Base-by-base conservation (phyloP, 2,113 vertebrate species). In the Thryonomys swinderianus region DNA sequence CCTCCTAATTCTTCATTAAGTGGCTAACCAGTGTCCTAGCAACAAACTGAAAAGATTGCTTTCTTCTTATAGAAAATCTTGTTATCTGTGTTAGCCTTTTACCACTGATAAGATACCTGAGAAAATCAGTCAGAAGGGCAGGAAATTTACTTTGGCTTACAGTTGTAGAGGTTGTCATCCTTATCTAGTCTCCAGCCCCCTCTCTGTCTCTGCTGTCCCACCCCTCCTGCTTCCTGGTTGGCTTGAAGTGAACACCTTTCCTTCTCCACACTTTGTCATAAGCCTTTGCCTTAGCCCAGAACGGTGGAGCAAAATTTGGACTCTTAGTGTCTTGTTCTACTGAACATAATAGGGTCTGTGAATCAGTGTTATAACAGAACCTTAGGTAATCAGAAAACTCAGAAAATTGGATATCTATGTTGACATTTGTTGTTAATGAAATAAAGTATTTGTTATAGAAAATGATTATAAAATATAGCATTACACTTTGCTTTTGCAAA, bases 351-450 rank as follows among this genome's bases (percentile, higher is more conserved):
- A 48, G 67, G 67, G 3, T 37, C 7, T 87, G 5, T 67, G 69
- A 37, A 16, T 62, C 37, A 55, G 10, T 85, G 40, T 17, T 32
- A 1, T 48, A 67, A 40, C 88, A 73, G 76, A 92, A 73, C 71
- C 66, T 62, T 67, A 79, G 73, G 78, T 93, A 90, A 88, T 71
- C 27, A 92, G 67, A 86, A 93, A 84, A 11, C 64, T 34, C 59
- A 59, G 66, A 34, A 95, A 93, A 80, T 66, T 73, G 48, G 59
- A 7, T 81, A 34, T 74, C n/a, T 32, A 30, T 93, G 66, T 48
- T 79, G 69, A 79, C 51, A 66, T 93, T 83, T 91, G 48, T 66
- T 93, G 8, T 81, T 81, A 93, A n/a, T 92, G 37, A 88, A 59
- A 48, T 92, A 59, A 62, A 85, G 10, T 66, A 11, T 69, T 71